A percentile compares a stretch with the other conserved stretches of the same genome.
phyloP scores from a whole-genome alignment of 2,888 invertebrate genomes.

The Gnatocerus cornutus region DNA sequence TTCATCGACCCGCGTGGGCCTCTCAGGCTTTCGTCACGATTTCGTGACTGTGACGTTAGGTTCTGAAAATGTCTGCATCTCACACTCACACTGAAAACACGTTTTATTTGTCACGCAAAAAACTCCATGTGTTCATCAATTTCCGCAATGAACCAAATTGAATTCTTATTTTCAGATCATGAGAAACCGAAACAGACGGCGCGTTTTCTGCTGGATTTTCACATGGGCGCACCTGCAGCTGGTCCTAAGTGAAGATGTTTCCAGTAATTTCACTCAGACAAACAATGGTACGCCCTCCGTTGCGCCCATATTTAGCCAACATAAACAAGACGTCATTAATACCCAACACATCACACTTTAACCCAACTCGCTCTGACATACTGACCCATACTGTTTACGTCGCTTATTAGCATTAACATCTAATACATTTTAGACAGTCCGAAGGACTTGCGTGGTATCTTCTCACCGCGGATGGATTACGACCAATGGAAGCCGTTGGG shows the following conservation, averaged over 20 bases:
- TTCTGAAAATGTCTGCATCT: constrained; percentile 38
- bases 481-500: constrained; percentile 91
- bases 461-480: constrained; percentile 86
- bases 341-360: constrained; percentile 45
- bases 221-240: constrained; percentile 56
- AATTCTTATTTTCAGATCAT: constrained; percentile 62
- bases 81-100: constrained; percentile 18
- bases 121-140: constrained; percentile 8
- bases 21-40: constrained; percentile 51
- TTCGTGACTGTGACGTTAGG: constrained; percentile 51
- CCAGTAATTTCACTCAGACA: constrained; percentile 45
- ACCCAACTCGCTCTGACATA: constrained; percentile 41
- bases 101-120: constrained; percentile 22
- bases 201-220: constrained; percentile 63
- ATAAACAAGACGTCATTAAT: constrained; percentile 42
- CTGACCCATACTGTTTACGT: constrained; percentile 45
- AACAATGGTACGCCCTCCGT: constrained; percentile 36
- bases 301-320: constrained; percentile 19
- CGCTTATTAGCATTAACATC: constrained; percentile 35
- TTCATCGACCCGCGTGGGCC: constrained; percentile 46
- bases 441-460: constrained; percentile 70
- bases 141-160: not conserved
- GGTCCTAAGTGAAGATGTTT: constrained; percentile 55
- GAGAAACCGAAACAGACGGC: constrained; percentile 63
- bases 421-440: constrained; percentile 53